phyloP scores from a whole-genome alignment of 1,140 invertebrate genomes.

The Lasaia peninsularis region DNA sequence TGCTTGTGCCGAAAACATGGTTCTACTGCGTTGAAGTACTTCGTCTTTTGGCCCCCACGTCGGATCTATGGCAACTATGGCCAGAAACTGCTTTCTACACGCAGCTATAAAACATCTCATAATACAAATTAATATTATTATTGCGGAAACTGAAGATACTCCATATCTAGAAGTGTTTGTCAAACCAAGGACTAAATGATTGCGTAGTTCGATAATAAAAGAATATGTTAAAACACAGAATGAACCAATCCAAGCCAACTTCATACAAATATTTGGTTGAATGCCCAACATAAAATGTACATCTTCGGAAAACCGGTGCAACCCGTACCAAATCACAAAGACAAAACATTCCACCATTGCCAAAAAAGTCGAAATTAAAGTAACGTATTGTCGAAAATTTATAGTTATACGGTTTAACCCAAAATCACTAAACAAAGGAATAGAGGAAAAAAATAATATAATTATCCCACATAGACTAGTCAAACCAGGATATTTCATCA shows the following conservation, averaged over 20 bases:
- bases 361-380: constrained; percentile 36
- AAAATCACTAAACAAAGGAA: constrained; percentile 41
- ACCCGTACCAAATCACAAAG: constrained; percentile 53
- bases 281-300: constrained; percentile 65
- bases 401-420: constrained; percentile 31
- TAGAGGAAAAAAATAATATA: constrained; percentile 42
- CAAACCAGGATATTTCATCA: constrained; percentile 46
- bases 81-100: constrained; percentile 28
- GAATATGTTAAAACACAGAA: constrained; percentile 35
- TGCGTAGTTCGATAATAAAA: constrained; percentile 33
- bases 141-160: not conserved
- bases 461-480: constrained; percentile 28
- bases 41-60: constrained; percentile 52
- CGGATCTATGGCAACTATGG: constrained; percentile 33
- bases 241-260: constrained; percentile 39
- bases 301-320: constrained; percentile 55
- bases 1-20: constrained; percentile 63
- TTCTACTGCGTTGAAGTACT: constrained; percentile 50
- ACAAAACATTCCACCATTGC: constrained; percentile 40
- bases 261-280: constrained; percentile 47
- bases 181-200: constrained; percentile 11
- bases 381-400: constrained; percentile 31
- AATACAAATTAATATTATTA: not conserved
- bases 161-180: not conserved
- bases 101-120: constrained; percentile 21